Base-by-base conservation (phyloP, 2,113 vertebrate species). In the Coptodon rendalli region DNA sequence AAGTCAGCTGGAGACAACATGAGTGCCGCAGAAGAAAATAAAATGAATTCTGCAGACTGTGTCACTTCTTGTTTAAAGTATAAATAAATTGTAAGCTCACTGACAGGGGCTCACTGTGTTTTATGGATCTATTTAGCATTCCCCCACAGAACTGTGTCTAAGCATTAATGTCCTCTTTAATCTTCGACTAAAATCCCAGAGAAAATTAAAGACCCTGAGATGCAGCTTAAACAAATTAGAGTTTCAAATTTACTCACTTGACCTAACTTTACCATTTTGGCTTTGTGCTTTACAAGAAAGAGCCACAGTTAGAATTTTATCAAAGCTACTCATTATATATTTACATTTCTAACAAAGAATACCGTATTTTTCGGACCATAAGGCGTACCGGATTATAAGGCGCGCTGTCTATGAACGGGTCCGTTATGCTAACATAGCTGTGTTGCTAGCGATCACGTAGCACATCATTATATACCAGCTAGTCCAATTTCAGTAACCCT, bases 1-100 rank as follows among this genome's bases (percentile, higher is more conserved):
- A 34, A 81, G 53, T 91, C 85, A 89, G 71, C 87, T 83, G 81
- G 80, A 89, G 83, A 82, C 68, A 68, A 87, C 84, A 73, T 27
- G 81, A 91, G 82, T 1, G 3, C 48, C 2, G 6, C 84, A 88
- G 71, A 84, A 80, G 80, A 81, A 82, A 87, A 50, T 34, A 48
- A 56, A 88, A 79, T 45, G 2, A 68, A 54, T 56, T 86, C 68
- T 40, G 36, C 82, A 82, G 53, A 57, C 38, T 56, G 52, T 66
- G 31, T 53, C 61, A 29, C 80, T 79, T 43, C 50, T 80, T 56
- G 22, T 83, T 83, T 54, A 19, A 89, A 73, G 45, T 22, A 68
- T 71, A 81, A 89, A 80, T 68, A 73, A 17, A 82, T 17, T 36
- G 82, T 73, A 29, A 10, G 40, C 85, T 82, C 27, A 56, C 34